phyloP scores from a whole-genome alignment of 2,888 invertebrate species.

The Punctoribates punctum region DNA sequence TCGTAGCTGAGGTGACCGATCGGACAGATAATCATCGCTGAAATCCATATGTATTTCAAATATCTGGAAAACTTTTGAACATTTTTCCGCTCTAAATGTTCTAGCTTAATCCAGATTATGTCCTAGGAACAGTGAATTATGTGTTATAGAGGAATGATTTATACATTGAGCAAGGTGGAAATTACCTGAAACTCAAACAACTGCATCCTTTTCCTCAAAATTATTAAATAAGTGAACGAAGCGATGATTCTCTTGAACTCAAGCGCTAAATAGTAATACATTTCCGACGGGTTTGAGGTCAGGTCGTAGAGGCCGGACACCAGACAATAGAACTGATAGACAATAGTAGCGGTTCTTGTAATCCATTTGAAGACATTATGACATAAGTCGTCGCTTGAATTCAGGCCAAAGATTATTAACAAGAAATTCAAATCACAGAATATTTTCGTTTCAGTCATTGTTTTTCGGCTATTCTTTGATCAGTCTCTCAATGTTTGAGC shows the following conservation, averaged over 20 bases:
- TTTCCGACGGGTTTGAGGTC: neutral
- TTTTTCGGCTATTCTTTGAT: neutral
- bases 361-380: neutral
- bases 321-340: conserved; percentile 2
- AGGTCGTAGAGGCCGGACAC: neutral
- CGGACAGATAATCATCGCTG: conserved; percentile 7
- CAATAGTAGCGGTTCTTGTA: neutral
- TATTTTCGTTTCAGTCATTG: conserved; percentile 1
- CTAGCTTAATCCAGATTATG: neutral
- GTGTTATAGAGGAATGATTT: no score
- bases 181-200: conserved; percentile 6
- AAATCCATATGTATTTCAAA: conserved; percentile 17
- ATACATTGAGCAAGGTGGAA: no score
- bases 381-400: neutral
- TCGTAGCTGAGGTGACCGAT: conserved; percentile 18
- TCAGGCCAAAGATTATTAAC: neutral
- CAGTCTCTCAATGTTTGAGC: no score
- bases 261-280: conserved; percentile 1
- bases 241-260: conserved; percentile 1
- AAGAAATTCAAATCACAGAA: neutral
- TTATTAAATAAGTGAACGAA: neutral
- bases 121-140: neutral
- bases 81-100: neutral
- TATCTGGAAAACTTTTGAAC: neutral
- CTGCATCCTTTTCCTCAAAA: neutral